Conservation (phyloP, 1,140 invertebrate species). For the Babylonia areolata region DNA sequence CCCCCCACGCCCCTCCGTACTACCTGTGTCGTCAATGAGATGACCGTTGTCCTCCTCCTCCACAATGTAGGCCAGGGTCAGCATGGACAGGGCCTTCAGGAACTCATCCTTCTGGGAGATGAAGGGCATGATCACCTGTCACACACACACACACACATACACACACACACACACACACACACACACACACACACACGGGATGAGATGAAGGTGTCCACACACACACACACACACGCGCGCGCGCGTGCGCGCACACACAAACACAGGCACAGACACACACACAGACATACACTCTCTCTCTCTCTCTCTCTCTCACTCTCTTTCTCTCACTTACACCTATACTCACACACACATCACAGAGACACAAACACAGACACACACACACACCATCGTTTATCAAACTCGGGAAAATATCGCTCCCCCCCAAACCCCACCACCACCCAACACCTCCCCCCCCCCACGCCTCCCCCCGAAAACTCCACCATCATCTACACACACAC, state of each 20-base stretch:
- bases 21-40: conserved; percentile 70
- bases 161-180: neutral
- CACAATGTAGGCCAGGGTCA: conserved; percentile 69
- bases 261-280: neutral
- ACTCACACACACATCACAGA: neutral
- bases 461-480: too few species aligned
- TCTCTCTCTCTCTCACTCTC: neutral
- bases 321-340: neutral
- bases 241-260: neutral
- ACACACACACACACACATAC: neutral
- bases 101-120: conserved; percentile 67
- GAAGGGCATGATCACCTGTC: conserved; percentile 65
- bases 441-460: too few species aligned
- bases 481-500: too few species aligned
- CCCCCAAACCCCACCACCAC: too few species aligned
- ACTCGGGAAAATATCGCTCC: too few species aligned
- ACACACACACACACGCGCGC: neutral
- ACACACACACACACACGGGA: neutral
- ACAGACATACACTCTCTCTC: neutral
- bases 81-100: conserved; percentile 67
- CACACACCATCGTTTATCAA: too few species aligned
- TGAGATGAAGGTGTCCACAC: too few species aligned
- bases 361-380: neutral
- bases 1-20: too few species aligned
- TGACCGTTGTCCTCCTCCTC: conserved; percentile 70